Percentiles rank a stretch among this genome's conserved stretches.
Conservation (phyloP, 1,140 invertebrate species). For the Bemisia tabaci region DNA sequence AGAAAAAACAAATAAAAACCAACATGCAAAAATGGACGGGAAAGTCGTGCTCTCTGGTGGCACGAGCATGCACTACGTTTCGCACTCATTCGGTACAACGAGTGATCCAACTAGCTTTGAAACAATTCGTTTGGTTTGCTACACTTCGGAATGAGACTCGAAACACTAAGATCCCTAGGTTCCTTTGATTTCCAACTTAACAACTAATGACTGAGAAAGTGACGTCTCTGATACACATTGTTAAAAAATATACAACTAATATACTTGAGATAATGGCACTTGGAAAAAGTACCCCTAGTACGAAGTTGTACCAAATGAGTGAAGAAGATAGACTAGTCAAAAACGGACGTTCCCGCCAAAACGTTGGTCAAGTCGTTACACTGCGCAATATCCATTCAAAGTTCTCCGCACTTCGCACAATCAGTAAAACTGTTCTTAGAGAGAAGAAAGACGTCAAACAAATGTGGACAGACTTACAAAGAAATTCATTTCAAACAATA, state of each 20-base stretch:
- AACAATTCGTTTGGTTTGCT: background rate
- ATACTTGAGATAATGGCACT: background rate
- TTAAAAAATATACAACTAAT: background rate
- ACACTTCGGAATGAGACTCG: background rate
- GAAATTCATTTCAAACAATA: too few species aligned
- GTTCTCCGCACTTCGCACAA: too few species aligned
- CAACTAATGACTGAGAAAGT: background rate
- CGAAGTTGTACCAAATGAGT: background rate
- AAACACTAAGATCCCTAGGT: too few species aligned
- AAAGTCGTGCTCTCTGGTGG: background rate
- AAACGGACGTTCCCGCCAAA: background rate
- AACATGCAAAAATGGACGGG: background rate
- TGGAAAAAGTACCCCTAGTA: background rate
- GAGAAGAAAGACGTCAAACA: too few species aligned
- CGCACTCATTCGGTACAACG: background rate
- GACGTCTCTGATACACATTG: background rate
- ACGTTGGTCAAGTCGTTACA: background rate
- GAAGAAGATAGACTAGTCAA: background rate
- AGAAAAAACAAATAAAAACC: background rate
- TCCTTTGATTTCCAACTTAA: too few species aligned
- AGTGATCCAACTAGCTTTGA: too few species aligned
- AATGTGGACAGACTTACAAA: too few species aligned
- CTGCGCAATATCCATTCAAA: background rate
- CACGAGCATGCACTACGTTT: background rate
- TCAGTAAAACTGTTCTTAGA: too few species aligned